Evolutionary conservation across 2,888 invertebrate species (phyloP), one percentile per base, ranked within the genome.

Genomic region (Lagria hirta): DNA sequence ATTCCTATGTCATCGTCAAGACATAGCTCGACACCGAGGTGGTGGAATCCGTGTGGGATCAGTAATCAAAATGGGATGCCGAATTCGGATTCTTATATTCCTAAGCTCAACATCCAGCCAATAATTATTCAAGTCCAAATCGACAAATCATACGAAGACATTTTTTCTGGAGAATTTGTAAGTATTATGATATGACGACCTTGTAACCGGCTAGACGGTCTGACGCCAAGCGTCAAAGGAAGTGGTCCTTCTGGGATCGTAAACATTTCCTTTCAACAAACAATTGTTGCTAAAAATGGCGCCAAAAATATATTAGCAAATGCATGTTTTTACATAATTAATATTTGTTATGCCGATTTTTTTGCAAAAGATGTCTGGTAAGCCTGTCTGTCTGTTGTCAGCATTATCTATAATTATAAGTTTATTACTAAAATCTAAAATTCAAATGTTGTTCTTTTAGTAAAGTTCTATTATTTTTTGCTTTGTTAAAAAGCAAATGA

Each of bases 11-110:
- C 51, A 12, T 66, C 68, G 68, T 63, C 58, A 22, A 22, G 36
- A 28, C 12, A 20, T 21, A 6, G 15, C 17, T 11, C 72, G 72
- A 21, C 28, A 11, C 42, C 43, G 18, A 74, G 74, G 49, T 79
- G 79, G 79, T 66, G 74, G 48, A 74, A 75, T 54, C 77, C 78
- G 2, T 78, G 77, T 57, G 74, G 74, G 28, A 47, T 29, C 20
- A 27, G 24, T 7, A 13, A 11, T 11, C 34, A 26, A 18, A 18
- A 41, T n/a, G 41, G 48, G 29, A n/a, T 3, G 29, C 29, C 29
- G 16, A 14, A 8, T n/a, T 13, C 4, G 22, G 18, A n/a, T 4
- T 15, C 28, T 18, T 42, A 26, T 27, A 33, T 37, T 22, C 41
- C 61, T 46, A 62, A 63, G 58, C 58, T 70, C 11, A 57, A 61